Evolutionary conservation across 30 jellyfish, hydroid and myxozoan species (phyloP).

Genomic region (Aurelia sp.): DNA sequence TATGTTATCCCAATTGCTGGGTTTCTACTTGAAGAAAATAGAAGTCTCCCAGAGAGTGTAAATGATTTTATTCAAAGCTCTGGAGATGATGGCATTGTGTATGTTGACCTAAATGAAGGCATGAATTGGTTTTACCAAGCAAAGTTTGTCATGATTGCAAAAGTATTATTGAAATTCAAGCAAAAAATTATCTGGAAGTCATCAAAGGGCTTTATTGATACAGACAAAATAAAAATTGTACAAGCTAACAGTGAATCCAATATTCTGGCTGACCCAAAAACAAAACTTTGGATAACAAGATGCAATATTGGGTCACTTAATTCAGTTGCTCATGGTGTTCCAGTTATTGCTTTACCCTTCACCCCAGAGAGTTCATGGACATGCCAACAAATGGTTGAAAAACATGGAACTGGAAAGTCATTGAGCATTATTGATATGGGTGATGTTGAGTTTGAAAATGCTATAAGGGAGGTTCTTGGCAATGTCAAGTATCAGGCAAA

Average conservation of each 20-base stretch:
- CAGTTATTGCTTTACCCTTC: conserved; percentile 39
- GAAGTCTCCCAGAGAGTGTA: conserved; percentile 1
- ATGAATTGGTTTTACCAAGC: conserved; percentile 9
- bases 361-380: conserved; percentile 9
- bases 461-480: background rate
- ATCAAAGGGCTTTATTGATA: background rate
- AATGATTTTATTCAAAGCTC: conserved; percentile 27
- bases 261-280: conserved; percentile 22
- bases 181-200: conserved; percentile 27
- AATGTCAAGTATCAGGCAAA: conserved; percentile 19
- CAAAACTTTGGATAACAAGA: conserved; percentile 23
- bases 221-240: background rate
- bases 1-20: conserved; percentile 66
- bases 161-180: background rate
- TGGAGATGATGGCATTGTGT: conserved; percentile 24
- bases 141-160: conserved; percentile 1
- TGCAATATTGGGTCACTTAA: conserved; percentile 25
- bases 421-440: conserved; percentile 10
- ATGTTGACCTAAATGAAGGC: conserved; percentile 19
- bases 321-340: conserved; percentile 47
- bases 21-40: background rate
- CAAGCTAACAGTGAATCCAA: conserved; percentile 6
- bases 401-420: conserved; percentile 36
- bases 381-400: conserved; percentile 19
- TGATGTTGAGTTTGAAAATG: background rate